Percentiles rank a stretch among this genome's conserved stretches.
phyloP scores from a whole-genome alignment of 2,797 vertebrate species.

The Chrosomus eos region DNA sequence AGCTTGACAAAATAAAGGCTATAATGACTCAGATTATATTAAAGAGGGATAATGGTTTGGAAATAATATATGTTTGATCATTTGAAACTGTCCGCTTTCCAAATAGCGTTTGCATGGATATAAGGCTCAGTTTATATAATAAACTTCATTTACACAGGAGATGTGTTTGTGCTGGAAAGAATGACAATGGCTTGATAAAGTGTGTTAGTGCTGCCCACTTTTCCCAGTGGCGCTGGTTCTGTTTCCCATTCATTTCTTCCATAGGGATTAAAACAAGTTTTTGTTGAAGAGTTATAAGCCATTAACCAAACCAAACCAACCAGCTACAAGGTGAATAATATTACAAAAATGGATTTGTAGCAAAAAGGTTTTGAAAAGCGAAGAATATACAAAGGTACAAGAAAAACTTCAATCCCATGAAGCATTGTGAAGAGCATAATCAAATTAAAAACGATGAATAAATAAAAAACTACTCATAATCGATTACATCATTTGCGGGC shows the following conservation, averaged over 20 bases:
- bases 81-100: background rate
- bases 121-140: background rate
- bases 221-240: background rate
- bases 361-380: background rate
- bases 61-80: background rate
- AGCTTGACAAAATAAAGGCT: background rate
- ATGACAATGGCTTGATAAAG: background rate
- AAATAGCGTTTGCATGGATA: background rate
- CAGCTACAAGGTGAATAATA: background rate
- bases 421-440: too few species aligned
- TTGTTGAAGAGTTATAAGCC: background rate
- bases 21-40: background rate
- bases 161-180: background rate
- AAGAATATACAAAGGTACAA: too few species aligned
- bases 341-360: background rate
- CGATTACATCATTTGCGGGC: too few species aligned
- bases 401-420: too few species aligned
- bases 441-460: too few species aligned
- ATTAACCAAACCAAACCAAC: too few species aligned
- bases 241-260: background rate
- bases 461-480: too few species aligned
- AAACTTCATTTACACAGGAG: background rate
- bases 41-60: background rate
- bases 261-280: too few species aligned
- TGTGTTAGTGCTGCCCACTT: background rate